phyloP scores from a whole-genome alignment of 2,888 invertebrate species.

The Masnerella sp. region DNA sequence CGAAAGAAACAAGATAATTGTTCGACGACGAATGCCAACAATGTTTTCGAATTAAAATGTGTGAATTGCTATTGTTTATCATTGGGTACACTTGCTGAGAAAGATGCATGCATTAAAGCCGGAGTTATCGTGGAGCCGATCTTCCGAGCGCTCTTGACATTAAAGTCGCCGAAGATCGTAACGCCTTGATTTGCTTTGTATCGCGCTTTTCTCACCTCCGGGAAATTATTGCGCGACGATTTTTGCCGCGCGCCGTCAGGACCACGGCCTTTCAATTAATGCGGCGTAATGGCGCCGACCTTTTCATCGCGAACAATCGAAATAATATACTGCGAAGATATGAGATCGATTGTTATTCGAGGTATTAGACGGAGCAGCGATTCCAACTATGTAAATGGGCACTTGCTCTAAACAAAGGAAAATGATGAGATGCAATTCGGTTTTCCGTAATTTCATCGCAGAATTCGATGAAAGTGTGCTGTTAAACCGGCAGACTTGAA shows the following conservation, averaged over 20 bases:
- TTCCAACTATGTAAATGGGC: constrained; percentile 20
- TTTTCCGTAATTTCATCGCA: no score
- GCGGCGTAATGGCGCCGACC: constrained; percentile 49
- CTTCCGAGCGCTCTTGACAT: constrained; percentile 53
- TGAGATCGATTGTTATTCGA: constrained; percentile 31
- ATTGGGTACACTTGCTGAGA: constrained; percentile 47
- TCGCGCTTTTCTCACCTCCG: constrained; percentile 51
- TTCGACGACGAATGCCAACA: constrained; percentile 23
- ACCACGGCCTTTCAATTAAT: constrained; percentile 55
- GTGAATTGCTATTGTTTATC: constrained; percentile 54
- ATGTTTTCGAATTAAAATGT: constrained; percentile 50
- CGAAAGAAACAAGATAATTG: constrained; percentile 32
- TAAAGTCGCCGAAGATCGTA: constrained; percentile 37
- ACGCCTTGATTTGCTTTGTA: constrained; percentile 46
- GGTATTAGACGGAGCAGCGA: constrained; percentile 16
- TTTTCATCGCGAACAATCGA: constrained; percentile 51
- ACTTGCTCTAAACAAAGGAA: constrained; percentile 26
- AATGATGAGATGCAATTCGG: no score
- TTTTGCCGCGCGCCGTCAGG: constrained; percentile 22
- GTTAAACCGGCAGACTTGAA: no score
- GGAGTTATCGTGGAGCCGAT: constrained; percentile 23
- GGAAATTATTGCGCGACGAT: constrained; percentile 30
- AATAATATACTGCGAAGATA: constrained; percentile 44
- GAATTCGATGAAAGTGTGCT: no score
- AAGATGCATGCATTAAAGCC: constrained; percentile 26